Base-by-base conservation (phyloP, 2,797 vertebrate species). In the Acomys russatus region DNA sequence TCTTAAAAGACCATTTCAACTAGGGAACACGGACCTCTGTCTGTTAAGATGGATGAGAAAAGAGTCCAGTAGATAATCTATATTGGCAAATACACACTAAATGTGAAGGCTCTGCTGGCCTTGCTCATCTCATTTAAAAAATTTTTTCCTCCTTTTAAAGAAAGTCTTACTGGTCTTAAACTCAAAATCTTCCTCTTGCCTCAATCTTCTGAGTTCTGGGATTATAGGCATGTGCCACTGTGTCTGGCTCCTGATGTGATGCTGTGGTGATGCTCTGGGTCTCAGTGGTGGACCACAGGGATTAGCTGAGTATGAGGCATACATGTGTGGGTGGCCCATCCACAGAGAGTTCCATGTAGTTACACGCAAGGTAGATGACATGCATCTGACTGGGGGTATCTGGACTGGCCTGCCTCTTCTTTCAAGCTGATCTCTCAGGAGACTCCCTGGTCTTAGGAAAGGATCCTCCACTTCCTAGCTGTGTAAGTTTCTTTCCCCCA, bases 1-100 rank as follows among this genome's bases (percentile, higher is more conserved):
- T 87, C 96, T 80, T 79, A 38, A 86, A 11, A 92, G 92, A 89
- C 77, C 59, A 25, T 2, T 18, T 92, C 0, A 74, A 66, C 11
- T 23, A 28, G 86, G 59, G 49, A 84, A 28, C 6, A 2, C 20
- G 38, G 22, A 18, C 22, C 38, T 25, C 44, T 79, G 63, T 51
- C 12, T 2, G 0, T 68, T 84, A n/a, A 38, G 61, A 70, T 11
- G 35, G 76, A 56, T 64, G 28, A 68, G 61, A 44, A 49, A 54
- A 35, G 54, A 9, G 9, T 2, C 54, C 61, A 35, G 70, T 86
- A 82, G 73, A 35, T 51, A 74, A 63, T 28, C 9, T 22, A 10
- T 0, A 0, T 44, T 84, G 78, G 35, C 18, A 77, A 28, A 70
- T 73, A 2, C 17, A 66, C 33, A n/a, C 14, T 4, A n/a, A 20